Conservation (phyloP, 2,888 invertebrate genomes). For the Agonopterix subpropinquella region DNA sequence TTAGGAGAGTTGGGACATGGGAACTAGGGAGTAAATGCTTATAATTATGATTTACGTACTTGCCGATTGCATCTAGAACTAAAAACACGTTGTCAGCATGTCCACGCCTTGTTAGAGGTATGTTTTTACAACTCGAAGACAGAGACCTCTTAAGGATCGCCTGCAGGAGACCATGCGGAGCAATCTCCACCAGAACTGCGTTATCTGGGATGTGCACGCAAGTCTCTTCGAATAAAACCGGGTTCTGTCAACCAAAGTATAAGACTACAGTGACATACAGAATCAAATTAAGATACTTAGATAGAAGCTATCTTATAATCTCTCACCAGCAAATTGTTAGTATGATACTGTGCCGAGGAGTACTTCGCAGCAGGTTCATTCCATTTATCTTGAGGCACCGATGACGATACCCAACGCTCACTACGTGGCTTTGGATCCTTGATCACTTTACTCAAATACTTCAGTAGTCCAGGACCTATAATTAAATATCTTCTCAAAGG, state of each 20-base stretch:
- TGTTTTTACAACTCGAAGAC: constrained; percentile 75
- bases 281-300: too few species aligned
- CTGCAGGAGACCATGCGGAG: constrained; percentile 92
- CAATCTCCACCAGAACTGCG: constrained; percentile 90
- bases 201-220: constrained; percentile 83
- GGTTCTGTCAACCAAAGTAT: constrained; percentile 39
- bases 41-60: constrained; percentile 51
- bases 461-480: constrained; percentile 57
- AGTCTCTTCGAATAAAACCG: constrained; percentile 88
- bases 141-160: constrained; percentile 89
- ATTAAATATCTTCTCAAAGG: too few species aligned
- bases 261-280: too few species aligned
- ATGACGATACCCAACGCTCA: constrained; percentile 88
- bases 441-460: constrained; percentile 77
- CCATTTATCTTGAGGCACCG: constrained; percentile 76
- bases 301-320: not conserved
- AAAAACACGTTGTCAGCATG: constrained; percentile 75
- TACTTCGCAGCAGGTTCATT: constrained; percentile 44
- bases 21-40: not conserved
- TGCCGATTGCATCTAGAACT: constrained; percentile 78
- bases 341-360: constrained; percentile 89
- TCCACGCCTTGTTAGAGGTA: constrained; percentile 84
- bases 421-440: constrained; percentile 79
- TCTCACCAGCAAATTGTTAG: constrained; percentile 83
- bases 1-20: not conserved